A percentile compares a stretch with the other conserved stretches of the same genome.
Evolutionary conservation across 2,888 invertebrate species (phyloP).

Genomic region (Platycheirus albimanus): DNA sequence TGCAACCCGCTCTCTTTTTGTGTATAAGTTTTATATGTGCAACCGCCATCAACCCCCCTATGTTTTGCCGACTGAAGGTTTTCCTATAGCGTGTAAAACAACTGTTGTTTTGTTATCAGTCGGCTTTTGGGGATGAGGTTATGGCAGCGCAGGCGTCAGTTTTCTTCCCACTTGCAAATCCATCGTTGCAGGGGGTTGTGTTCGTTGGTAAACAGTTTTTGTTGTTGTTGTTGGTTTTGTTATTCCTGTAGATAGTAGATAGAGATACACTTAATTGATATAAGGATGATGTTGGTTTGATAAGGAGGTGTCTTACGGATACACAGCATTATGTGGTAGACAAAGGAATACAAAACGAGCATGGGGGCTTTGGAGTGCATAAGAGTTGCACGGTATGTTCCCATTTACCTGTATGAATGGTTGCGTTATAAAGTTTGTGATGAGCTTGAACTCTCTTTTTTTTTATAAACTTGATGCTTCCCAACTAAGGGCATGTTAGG

Average conservation of each 20-base stretch:
- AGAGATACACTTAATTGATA: conserved; percentile 52
- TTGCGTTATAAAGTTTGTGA: conserved; percentile 3
- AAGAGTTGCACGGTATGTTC: conserved; percentile 1
- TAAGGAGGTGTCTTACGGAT: conserved; percentile 3
- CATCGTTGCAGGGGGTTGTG: conserved; percentile 30
- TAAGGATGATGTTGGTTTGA: conserved; percentile 22
- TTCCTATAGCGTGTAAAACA: conserved; percentile 36
- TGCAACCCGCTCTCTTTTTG: background rate
- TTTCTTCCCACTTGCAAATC: background rate
- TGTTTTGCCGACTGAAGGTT: conserved; percentile 4
- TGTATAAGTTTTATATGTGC: conserved; percentile 22
- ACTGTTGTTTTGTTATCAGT: conserved; percentile 66
- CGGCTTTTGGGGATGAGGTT: conserved; percentile 42
- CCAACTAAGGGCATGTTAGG: no score
- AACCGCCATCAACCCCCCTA: conserved; percentile 14
- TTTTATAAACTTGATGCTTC: background rate
- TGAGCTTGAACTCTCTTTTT: conserved; percentile 31
- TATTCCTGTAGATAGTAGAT: conserved; percentile 30
- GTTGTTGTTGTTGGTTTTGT: no score
- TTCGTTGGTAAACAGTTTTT: conserved; percentile 49
- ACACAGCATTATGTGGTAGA: no score
- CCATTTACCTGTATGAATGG: conserved; percentile 17
- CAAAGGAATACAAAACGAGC: no score
- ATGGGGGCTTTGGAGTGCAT: background rate
- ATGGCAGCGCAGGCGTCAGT: conserved; percentile 46